These are phyloP conservation scores for Laupala kohalensis DNA, from an alignment of 1,140 invertebrate genomes.

Conservation along the genomic window DNA sequence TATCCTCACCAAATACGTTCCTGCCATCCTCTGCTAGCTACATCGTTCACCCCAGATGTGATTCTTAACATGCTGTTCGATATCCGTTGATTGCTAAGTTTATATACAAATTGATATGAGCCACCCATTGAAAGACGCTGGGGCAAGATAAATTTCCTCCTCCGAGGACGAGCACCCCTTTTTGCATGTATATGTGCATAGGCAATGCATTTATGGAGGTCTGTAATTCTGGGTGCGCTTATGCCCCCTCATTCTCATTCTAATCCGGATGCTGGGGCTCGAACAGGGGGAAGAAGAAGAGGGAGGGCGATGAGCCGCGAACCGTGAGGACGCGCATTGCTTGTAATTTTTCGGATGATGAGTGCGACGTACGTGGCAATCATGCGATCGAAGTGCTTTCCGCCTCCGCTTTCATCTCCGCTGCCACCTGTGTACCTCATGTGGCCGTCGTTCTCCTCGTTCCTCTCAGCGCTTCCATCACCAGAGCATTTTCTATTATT, in stretches of 20 bases:
- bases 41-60: neutral
- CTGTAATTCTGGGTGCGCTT: neutral
- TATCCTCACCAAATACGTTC: neutral
- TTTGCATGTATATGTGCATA: neutral
- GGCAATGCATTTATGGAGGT: neutral
- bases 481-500: too few species aligned
- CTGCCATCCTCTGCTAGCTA: neutral
- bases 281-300: too few species aligned
- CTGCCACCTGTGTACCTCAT: too few species aligned
- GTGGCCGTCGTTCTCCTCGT: too few species aligned
- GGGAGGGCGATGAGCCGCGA: neutral
- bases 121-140: neutral
- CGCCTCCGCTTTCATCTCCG: too few species aligned
- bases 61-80: neutral
- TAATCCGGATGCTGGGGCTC: neutral
- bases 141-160: neutral
- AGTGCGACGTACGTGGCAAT: neutral
- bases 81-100: neutral
- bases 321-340: neutral
- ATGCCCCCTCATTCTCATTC: neutral
- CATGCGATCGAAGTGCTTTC: neutral
- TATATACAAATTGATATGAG: neutral
- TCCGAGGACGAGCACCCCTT: neutral
- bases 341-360: neutral
- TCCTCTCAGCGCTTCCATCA: too few species aligned